Evolutionary conservation across 2,888 invertebrate species (phyloP).

Genomic region (Oxycera nigricornis): DNA sequence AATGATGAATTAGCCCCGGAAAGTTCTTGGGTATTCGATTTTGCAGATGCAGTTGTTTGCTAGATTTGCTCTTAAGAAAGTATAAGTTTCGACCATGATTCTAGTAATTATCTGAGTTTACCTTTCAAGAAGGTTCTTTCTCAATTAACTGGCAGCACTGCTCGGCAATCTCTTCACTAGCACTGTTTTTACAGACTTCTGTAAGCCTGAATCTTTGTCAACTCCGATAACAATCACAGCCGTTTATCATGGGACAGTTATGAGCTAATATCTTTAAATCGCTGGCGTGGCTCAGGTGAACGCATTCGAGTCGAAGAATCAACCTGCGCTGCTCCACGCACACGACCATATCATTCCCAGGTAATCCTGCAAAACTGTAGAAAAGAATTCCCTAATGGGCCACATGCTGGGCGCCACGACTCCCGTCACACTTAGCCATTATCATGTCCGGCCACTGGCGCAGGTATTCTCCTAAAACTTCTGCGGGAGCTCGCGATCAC

Average conservation of each 20-base stretch:
- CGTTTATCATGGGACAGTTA: conserved; percentile 38
- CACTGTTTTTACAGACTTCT: not conserved
- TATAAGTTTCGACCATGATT: too few species aligned
- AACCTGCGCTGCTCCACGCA: not conserved
- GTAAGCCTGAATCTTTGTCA: conserved; percentile 5
- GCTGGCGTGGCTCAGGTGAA: not conserved
- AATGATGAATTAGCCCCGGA: too few species aligned
- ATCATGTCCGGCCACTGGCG: conserved; percentile 1
- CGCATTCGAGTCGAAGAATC: not conserved
- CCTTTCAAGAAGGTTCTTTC: too few species aligned
- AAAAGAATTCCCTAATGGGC: conserved; percentile 46
- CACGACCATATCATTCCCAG: not conserved
- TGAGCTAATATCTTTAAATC: conserved; percentile 14
- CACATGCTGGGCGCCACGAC: conserved; percentile 45
- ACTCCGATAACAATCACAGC: conserved; percentile 25
- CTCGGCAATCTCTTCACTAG: not conserved
- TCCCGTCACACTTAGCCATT: conserved; percentile 45
- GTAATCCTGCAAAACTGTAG: not conserved
- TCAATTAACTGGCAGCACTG: not conserved
- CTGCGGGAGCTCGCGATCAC: conserved; percentile 10
- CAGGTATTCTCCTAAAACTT: not conserved
- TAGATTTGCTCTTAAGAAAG: too few species aligned
- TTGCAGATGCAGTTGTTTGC: too few species aligned
- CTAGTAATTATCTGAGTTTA: too few species aligned
- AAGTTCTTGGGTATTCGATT: too few species aligned